Conservation (phyloP, 2,888 invertebrate species). For the Hecatera dysodea region DNA sequence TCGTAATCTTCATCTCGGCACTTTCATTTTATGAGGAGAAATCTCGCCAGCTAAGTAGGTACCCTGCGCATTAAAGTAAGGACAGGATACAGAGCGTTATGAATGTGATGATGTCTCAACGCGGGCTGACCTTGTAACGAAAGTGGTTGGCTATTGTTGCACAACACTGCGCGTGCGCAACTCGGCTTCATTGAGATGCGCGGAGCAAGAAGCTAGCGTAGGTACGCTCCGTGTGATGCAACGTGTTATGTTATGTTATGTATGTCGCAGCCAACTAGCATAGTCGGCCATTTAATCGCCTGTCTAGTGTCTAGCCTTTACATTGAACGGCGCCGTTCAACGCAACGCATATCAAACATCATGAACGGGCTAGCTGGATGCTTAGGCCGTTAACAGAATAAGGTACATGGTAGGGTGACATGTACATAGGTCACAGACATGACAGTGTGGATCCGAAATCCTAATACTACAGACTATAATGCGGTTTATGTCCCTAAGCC, state of each 20-base stretch:
- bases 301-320: too few relatives aligned
- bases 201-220: slow-evolving; percentile 38
- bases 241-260: slow-evolving; percentile 40
- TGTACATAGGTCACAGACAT: too few relatives aligned
- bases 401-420: too few relatives aligned
- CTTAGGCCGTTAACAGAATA: too few relatives aligned
- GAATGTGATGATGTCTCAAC: slow-evolving; percentile 16
- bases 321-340: too few relatives aligned
- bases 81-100: slow-evolving; percentile 30
- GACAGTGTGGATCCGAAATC: neutral
- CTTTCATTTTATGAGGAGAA: slow-evolving; percentile 45
- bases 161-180: slow-evolving; percentile 40
- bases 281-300: too few relatives aligned
- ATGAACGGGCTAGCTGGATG: too few relatives aligned
- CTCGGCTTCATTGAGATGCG: slow-evolving; percentile 52
- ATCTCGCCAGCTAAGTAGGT: slow-evolving; percentile 14
- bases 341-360: too few relatives aligned
- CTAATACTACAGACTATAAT: neutral
- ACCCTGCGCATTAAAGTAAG: neutral
- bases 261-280: too few relatives aligned
- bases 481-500: neutral
- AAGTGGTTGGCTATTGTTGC: slow-evolving; percentile 63
- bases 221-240: slow-evolving; percentile 40
- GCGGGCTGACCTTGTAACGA: slow-evolving; percentile 69
- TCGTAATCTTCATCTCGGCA: slow-evolving; percentile 11